Conservation (phyloP, 2,113 vertebrate species). For the Silurus asotus region DNA sequence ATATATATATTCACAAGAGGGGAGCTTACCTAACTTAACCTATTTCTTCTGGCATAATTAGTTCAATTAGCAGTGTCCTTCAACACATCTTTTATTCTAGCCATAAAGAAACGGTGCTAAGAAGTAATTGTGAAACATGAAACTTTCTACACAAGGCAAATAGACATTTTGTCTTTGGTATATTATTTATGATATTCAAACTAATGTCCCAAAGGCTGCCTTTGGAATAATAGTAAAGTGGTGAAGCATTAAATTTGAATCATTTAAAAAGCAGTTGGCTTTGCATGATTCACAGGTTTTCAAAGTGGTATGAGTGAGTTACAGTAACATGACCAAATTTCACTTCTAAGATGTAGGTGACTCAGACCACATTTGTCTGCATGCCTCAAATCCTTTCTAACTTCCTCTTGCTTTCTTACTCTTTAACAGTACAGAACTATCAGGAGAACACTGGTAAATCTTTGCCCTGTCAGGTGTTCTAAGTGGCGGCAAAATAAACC, state of each 20-base stretch:
- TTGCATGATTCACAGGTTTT: background rate
- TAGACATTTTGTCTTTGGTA: slow-evolving; percentile 4
- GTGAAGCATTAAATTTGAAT: background rate
- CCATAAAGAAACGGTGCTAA: slow-evolving; percentile 21
- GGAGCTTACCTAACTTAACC: background rate
- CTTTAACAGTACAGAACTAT: slow-evolving; percentile 50
- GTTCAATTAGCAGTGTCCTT: slow-evolving; percentile 46
- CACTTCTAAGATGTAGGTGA: background rate
- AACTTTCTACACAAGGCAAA: slow-evolving; percentile 6
- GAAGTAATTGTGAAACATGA: slow-evolving; percentile 47
- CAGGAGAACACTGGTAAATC: slow-evolving; percentile 62
- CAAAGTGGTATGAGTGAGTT: background rate
- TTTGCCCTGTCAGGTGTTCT: slow-evolving; percentile 64
- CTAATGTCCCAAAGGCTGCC: background rate
- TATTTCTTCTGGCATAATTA: slow-evolving; percentile 29
- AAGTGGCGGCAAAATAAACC: slow-evolving; percentile 79
- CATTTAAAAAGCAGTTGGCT: background rate
- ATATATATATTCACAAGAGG: no score
- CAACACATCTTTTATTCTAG: slow-evolving; percentile 22
- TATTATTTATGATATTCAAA: slow-evolving; percentile 22
- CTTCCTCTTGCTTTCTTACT: background rate
- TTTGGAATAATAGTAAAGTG: background rate
- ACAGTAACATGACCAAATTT: slow-evolving; percentile 25
- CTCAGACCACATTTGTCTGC: background rate
- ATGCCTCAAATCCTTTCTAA: background rate